Conservation (phyloP, 2,797 vertebrate genomes). For the Sebastolobus altivelis region DNA sequence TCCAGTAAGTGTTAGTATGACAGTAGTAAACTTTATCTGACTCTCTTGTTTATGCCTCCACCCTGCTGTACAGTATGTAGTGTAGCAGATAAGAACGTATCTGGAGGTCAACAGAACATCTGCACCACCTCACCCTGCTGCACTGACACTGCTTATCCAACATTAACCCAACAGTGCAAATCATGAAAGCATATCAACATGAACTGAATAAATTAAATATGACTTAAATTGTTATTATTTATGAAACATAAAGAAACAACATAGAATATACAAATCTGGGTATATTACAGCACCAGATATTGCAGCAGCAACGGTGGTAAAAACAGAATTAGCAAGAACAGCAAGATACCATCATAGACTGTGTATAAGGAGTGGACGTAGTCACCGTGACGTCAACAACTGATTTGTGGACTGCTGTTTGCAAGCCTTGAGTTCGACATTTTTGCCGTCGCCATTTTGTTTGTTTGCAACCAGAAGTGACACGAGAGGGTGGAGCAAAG, state of each 20-base stretch:
- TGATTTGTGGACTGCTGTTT: too few relatives aligned
- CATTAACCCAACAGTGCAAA: not conserved
- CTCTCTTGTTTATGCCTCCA: constrained; percentile 7
- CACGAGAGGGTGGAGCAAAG: too few relatives aligned
- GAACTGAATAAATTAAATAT: not conserved
- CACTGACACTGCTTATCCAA: not conserved
- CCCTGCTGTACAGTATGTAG: constrained; percentile 29
- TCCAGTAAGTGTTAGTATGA: not conserved
- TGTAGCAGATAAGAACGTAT: constrained; percentile 62
- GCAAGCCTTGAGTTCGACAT: too few relatives aligned
- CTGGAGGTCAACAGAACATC: constrained; percentile 34
- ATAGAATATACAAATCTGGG: not conserved
- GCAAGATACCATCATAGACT: too few relatives aligned
- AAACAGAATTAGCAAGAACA: not conserved
- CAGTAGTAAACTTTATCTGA: constrained; percentile 9
- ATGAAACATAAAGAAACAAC: not conserved
- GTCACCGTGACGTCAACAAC: too few relatives aligned
- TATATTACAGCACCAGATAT: not conserved
- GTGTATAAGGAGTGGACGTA: too few relatives aligned
- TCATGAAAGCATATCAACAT: not conserved
- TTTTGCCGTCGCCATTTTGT: too few relatives aligned
- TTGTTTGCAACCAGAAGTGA: too few relatives aligned
- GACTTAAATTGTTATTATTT: not conserved
- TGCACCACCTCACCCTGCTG: constrained; percentile 17
- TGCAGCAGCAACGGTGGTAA: not conserved